Percentiles rank a stretch among this genome's conserved stretches.
phyloP scores from a whole-genome alignment of 2,888 invertebrate species.

The Baccha elongata region DNA sequence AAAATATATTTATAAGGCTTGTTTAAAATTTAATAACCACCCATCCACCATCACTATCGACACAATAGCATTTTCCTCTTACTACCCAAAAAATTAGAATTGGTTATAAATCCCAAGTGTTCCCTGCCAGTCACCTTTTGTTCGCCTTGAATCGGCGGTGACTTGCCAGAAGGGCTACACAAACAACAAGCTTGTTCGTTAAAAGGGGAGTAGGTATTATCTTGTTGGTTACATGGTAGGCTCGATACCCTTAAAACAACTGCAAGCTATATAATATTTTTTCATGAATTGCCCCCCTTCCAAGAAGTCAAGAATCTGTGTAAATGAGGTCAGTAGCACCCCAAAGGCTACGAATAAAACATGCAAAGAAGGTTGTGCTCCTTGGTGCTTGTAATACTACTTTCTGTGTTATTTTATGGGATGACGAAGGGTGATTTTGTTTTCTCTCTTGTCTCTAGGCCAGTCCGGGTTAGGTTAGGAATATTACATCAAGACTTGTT shows the following conservation, averaged over 20 bases:
- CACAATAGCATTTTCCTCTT: too few relatives aligned
- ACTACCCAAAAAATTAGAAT: slow-evolving; percentile 5
- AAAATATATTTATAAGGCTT: slow-evolving; percentile 23
- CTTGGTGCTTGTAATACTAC: slow-evolving; percentile 20
- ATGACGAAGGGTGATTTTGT: slow-evolving; percentile 16
- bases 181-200: slow-evolving; percentile 15
- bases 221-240: slow-evolving; percentile 1
- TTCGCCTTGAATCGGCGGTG: slow-evolving; percentile 6
- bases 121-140: slow-evolving; percentile 24
- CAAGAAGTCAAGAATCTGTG: slow-evolving; percentile 54
- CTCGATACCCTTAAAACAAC: slow-evolving; percentile 27
- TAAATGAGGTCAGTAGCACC: slow-evolving; percentile 66
- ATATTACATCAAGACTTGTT: not conserved
- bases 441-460: slow-evolving; percentile 31
- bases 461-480: not conserved
- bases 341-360: slow-evolving; percentile 58
- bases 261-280: slow-evolving; percentile 31
- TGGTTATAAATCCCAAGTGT: slow-evolving; percentile 27
- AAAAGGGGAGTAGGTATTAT: not conserved
- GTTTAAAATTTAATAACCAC: slow-evolving; percentile 15
- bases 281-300: slow-evolving; percentile 29
- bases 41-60: not conserved
- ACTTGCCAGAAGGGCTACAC: slow-evolving; percentile 12
- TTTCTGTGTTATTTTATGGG: slow-evolving; percentile 13
- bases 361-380: slow-evolving; percentile 45